Conservation (phyloP, 1,140 invertebrate genomes). For the Eriocheir sinensis region DNA sequence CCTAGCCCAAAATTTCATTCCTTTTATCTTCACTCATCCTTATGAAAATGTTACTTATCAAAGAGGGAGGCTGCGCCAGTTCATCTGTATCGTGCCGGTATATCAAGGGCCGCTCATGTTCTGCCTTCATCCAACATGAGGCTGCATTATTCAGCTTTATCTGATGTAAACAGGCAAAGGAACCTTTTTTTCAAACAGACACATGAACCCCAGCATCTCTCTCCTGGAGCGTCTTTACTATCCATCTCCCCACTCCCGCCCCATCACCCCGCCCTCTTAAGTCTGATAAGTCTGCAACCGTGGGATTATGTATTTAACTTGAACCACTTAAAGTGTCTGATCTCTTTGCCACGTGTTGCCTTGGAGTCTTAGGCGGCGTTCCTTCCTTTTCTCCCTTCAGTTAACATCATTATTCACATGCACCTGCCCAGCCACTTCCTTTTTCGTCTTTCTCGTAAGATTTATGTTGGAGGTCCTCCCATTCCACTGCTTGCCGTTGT, state of each 20-base stretch:
- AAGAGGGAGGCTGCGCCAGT: neutral
- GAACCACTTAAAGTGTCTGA: neutral
- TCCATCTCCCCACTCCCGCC: neutral
- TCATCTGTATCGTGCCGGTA: neutral
- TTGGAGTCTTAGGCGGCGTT: neutral
- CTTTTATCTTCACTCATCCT: neutral
- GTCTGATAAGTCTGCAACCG: neutral
- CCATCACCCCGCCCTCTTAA: neutral
- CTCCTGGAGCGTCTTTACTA: neutral
- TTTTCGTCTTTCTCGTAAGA: neutral
- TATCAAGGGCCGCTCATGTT: neutral
- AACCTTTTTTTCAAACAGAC: neutral
- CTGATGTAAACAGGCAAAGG: neutral
- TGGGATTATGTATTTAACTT: neutral
- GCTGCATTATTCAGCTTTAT: neutral
- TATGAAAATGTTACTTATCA: neutral
- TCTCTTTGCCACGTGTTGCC: neutral
- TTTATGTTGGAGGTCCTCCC: constrained; percentile 15
- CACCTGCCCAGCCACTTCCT: neutral
- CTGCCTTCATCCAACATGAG: neutral
- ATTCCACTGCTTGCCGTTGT: constrained; percentile 5
- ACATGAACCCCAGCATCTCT: neutral
- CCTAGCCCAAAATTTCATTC: neutral
- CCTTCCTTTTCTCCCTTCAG: neutral
- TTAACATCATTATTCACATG: constrained; percentile 44